phyloP scores from a whole-genome alignment of 2,888 invertebrate species.

The Ametastegia equiseti region DNA sequence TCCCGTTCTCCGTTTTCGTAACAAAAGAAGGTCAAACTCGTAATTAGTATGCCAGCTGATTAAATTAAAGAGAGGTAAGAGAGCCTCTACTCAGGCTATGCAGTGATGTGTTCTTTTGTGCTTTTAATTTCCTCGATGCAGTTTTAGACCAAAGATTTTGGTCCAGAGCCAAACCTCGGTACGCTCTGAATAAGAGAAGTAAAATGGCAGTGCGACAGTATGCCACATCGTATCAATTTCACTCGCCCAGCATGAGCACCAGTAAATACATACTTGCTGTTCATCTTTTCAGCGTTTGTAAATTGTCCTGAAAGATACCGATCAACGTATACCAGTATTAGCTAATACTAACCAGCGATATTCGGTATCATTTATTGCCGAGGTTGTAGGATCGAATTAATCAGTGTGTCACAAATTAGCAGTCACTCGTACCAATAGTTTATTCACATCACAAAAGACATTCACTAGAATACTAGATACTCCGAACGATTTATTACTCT shows the following conservation, averaged over 20 bases:
- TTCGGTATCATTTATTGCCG: background rate
- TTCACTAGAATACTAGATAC: no score
- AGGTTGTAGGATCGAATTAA: background rate
- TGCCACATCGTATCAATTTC: constrained; percentile 14
- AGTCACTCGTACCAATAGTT: background rate
- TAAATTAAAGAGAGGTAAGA: constrained; percentile 1
- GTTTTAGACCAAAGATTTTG: constrained; percentile 36
- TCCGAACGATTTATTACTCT: no score
- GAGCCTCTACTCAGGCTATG: background rate
- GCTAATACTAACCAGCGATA: background rate
- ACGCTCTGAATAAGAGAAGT: constrained; percentile 36
- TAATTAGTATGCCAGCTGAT: background rate
- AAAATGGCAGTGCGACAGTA: background rate
- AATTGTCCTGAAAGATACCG: background rate
- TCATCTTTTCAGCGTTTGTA: background rate
- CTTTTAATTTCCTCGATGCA: constrained; percentile 21
- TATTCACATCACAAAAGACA: background rate
- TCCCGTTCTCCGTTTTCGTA: background rate
- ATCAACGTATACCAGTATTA: no score
- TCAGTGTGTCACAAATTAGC: background rate
- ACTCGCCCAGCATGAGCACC: background rate
- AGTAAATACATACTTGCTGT: background rate
- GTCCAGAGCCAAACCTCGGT: constrained; percentile 17
- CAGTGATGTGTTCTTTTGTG: constrained; percentile 6
- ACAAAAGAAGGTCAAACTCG: background rate